phyloP scores from a whole-genome alignment of 2,113 vertebrate genomes.

The Nipponia nippon region DNA sequence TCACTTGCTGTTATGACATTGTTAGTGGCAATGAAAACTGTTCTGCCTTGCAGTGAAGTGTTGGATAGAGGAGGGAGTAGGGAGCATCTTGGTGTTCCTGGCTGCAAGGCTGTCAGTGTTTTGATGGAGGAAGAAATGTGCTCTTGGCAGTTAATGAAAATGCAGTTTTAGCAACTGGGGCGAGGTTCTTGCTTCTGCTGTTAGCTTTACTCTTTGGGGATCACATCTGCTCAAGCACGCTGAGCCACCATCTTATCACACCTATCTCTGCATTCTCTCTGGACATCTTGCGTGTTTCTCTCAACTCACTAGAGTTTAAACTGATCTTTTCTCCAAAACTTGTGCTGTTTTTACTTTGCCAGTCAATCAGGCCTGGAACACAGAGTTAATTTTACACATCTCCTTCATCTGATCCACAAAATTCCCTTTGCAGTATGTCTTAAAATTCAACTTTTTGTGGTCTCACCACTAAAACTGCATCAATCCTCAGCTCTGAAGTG shows the following conservation, averaged over 20 bases:
- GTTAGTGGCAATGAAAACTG: neutral
- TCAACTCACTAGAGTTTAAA: neutral
- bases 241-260: neutral
- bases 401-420: neutral
- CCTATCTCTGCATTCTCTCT: fast-evolving
- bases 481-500: neutral
- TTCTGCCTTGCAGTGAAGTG: fast-evolving
- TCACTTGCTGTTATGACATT: fast-evolving
- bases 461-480: neutral
- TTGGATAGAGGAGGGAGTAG: neutral
- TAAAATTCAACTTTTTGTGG: neutral
- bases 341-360: neutral
- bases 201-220: neutral
- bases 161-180: neutral
- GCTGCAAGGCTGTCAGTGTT: neutral
- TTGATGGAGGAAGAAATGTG: neutral
- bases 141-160: neutral
- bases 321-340: neutral
- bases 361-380: neutral
- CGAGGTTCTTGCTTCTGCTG: neutral
- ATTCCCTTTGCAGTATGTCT: neutral
- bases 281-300: neutral
- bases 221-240: fast-evolving
- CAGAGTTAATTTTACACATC: neutral
- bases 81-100: neutral